A percentile compares a stretch with the other conserved stretches of the same genome.
These are phyloP conservation scores for Lates calcarifer DNA, from an alignment of 2,113 vertebrate genomes.

Conservation along the genomic window DNA sequence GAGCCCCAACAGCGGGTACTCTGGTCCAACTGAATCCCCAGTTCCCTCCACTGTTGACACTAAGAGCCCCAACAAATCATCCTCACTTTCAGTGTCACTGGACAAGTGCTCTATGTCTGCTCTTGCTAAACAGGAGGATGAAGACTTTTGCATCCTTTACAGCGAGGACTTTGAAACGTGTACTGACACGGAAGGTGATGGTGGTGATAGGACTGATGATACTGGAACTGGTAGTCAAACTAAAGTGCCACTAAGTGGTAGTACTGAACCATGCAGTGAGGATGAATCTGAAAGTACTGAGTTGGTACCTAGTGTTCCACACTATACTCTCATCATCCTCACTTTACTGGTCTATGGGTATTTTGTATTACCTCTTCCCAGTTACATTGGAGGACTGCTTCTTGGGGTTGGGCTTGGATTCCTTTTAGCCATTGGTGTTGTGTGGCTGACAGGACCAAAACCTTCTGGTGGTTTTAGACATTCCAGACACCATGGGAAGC, in stretches of 20 bases:
- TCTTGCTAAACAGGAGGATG: slow-evolving; percentile 93
- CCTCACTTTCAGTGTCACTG: slow-evolving; percentile 74
- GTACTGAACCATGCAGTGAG: slow-evolving; percentile 81
- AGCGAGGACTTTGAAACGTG: slow-evolving; percentile 90
- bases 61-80: slow-evolving; percentile 67
- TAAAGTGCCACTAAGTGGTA: slow-evolving; percentile 70
- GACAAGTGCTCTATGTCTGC: slow-evolving; percentile 93
- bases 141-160: slow-evolving; percentile 95
- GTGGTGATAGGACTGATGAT: slow-evolving; percentile 33
- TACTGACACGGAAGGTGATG: slow-evolving; percentile 84
- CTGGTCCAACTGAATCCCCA: slow-evolving; percentile 57
- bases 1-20: slow-evolving; percentile 67
- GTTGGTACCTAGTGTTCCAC: slow-evolving; percentile 83
- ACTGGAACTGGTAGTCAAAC: slow-evolving; percentile 65
- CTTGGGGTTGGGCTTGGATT: slow-evolving; percentile 93
- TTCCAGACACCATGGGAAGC: slow-evolving; percentile 65
- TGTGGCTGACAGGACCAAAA: slow-evolving; percentile 93
- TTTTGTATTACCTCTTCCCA: slow-evolving; percentile 92
- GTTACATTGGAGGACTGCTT: slow-evolving; percentile 89
- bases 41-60: slow-evolving; percentile 61
- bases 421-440: slow-evolving; percentile 90
- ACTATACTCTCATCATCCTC: slow-evolving; percentile 88
- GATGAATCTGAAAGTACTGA: slow-evolving; percentile 74
- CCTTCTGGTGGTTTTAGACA: slow-evolving; percentile 73
- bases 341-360: slow-evolving; percentile 91